Conservation (phyloP, 2,888 invertebrate genomes). For the Perithous albicinctus region DNA sequence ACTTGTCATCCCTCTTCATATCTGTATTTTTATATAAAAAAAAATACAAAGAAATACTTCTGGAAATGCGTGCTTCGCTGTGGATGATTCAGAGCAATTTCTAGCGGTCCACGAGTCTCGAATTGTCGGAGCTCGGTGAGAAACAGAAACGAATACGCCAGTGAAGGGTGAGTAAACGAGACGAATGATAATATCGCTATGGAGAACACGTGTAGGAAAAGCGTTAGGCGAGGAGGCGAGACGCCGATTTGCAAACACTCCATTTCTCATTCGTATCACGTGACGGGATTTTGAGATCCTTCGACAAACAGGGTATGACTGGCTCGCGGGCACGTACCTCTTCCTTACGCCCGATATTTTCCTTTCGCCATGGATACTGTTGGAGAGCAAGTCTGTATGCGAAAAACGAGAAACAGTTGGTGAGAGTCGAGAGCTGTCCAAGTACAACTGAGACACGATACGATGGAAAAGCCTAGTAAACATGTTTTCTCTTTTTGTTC, state of each 20-base stretch:
- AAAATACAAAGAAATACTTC: too few species aligned
- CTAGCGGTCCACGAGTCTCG: neutral
- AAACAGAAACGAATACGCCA: neutral
- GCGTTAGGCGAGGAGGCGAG: neutral
- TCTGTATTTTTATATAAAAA: too few species aligned
- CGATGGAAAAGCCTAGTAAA: neutral
- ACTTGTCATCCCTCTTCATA: neutral
- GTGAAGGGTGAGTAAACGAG: neutral
- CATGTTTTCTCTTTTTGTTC: neutral
- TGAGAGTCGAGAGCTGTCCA: constrained; percentile 17
- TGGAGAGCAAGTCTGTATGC: neutral
- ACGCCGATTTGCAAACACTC: constrained; percentile 51
- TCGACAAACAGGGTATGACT: constrained; percentile 41
- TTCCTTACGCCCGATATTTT: constrained; percentile 21
- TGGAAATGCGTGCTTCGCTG: neutral
- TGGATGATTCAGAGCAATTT: constrained; percentile 10
- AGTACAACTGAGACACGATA: constrained; percentile 14
- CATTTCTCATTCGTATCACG: constrained; percentile 60
- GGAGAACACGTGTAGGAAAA: neutral
- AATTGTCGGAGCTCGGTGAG: neutral
- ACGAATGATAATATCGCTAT: neutral
- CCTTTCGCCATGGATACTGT: neutral
- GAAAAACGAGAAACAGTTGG: neutral
- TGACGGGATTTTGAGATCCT: constrained; percentile 53
- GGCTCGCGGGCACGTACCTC: constrained; percentile 45